Evolutionary conservation across 2,797 vertebrate genomes (phyloP).

Genomic region (Alfaro cultratus): DNA sequence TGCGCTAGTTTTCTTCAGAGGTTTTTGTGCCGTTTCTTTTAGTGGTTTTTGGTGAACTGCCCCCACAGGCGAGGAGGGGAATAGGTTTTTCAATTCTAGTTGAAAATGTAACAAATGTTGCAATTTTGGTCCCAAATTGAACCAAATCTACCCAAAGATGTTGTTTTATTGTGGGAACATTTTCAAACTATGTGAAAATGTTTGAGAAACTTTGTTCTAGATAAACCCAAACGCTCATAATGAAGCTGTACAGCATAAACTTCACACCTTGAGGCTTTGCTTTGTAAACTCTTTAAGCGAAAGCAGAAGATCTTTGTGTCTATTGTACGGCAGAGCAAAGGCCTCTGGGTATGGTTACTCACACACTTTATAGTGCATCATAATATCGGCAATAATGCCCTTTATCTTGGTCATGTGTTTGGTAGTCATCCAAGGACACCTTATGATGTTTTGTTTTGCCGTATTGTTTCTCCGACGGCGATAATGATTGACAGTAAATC

Average conservation of each 20-base stretch:
- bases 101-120: too few relatives aligned
- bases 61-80: too few relatives aligned
- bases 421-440: conserved; percentile 19
- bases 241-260: conserved; percentile 1
- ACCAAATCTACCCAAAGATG: too few relatives aligned
- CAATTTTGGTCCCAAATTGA: too few relatives aligned
- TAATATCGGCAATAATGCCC: conserved; percentile 35
- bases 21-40: conserved; percentile 22
- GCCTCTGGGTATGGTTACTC: conserved; percentile 32
- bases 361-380: conserved; percentile 54
- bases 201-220: conserved; percentile 8
- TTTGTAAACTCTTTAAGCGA: conserved; percentile 29
- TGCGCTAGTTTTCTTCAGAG: not conserved
- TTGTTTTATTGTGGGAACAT: too few relatives aligned
- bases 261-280: conserved; percentile 1
- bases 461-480: conserved; percentile 16
- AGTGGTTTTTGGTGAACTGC: too few relatives aligned
- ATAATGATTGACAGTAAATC: conserved; percentile 39
- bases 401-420: conserved; percentile 53
- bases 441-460: conserved; percentile 19
- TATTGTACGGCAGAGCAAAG: conserved; percentile 47
- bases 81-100: too few relatives aligned
- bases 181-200: not conserved
- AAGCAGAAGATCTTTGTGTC: conserved; percentile 33
- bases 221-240: conserved; percentile 24